A percentile compares a stretch with the other conserved stretches of the same genome.
These are phyloP conservation scores for Lasioglossum zephyrum DNA, from an alignment of 2,888 invertebrate genomes.

Conservation along the genomic window DNA sequence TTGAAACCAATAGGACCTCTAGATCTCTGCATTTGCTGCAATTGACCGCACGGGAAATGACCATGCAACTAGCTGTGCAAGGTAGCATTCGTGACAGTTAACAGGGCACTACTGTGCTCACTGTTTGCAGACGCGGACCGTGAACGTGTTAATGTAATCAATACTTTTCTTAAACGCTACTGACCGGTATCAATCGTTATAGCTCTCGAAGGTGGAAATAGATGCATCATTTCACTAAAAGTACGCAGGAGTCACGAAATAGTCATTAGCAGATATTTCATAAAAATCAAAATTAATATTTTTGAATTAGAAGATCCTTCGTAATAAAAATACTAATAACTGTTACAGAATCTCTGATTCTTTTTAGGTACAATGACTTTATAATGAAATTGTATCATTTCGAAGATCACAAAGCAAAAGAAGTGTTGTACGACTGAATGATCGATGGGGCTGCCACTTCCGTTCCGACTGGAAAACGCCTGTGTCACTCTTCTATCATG, in stretches of 20 bases:
- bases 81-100: not conserved
- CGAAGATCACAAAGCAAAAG: conserved; percentile 13
- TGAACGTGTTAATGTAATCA: conserved; percentile 8
- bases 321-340: not conserved
- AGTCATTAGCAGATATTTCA: not conserved
- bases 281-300: not conserved
- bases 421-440: conserved; percentile 10
- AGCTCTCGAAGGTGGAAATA: not conserved
- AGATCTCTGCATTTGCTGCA: not conserved
- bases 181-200: not conserved
- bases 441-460: not conserved
- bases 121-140: not conserved
- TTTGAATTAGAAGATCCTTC: not conserved
- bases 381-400: not conserved
- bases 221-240: not conserved
- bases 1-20: not conserved
- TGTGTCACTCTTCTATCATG: conserved; percentile 1
- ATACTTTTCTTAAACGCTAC: not conserved
- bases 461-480: conserved; percentile 6
- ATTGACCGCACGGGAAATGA: not conserved
- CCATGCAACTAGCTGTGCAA: not conserved
- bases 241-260: not conserved
- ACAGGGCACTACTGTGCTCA: not conserved
- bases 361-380: not conserved
- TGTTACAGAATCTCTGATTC: not conserved